Base-by-base conservation (phyloP, 1,140 invertebrate genomes). In the Eriocheir sinensis region DNA sequence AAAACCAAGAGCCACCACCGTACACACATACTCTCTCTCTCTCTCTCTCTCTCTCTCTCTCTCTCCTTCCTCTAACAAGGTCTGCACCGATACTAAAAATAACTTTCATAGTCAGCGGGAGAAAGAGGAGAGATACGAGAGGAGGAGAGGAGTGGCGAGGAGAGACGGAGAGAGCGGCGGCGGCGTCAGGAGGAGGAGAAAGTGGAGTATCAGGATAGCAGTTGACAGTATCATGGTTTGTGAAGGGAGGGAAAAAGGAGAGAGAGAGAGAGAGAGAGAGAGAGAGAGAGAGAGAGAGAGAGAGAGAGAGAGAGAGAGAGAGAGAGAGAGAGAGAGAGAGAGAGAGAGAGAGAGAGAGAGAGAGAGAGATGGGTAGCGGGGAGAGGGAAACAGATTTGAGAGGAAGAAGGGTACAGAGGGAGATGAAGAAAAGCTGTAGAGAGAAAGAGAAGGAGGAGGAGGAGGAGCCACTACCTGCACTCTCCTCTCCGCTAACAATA, bases 61-160 rank as follows among this genome's bases (percentile, higher is more conserved):
- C 60, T 72, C 60, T 72, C 60, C n/a, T n/a, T 72, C 60, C 60
- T n/a, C 60, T 72, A 72, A 72, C 60, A 72, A 72, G 60, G 60
- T 72, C 60, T 72, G 60, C 60, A n/a, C 17, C 21, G 60, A 72
- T 72, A 72, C 60, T 72, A 72, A 72, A 60, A 72, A 72, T 72
- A 72, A 85, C 81, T 38, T 85, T 41, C 81, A 85, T 17, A 85
- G n/a, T 34, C 21, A 34, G 6, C 34, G 30, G 30, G 30, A 32
- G 81, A 85, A 85, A 27, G 30, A 32, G 34, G 34, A 85, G 81
- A 41, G 81, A 85, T 30, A 27, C 17, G 30, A 15, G 36, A 34
- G 30, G 36, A 34, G 81, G 30, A 3, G 30, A 27, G 30, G 32
- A 40, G 21, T 3, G 81, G 30, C 1, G 27, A 30, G 30, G 36